Conservation (phyloP, 2,797 vertebrate species). For the Typhlichthys subterraneus region DNA sequence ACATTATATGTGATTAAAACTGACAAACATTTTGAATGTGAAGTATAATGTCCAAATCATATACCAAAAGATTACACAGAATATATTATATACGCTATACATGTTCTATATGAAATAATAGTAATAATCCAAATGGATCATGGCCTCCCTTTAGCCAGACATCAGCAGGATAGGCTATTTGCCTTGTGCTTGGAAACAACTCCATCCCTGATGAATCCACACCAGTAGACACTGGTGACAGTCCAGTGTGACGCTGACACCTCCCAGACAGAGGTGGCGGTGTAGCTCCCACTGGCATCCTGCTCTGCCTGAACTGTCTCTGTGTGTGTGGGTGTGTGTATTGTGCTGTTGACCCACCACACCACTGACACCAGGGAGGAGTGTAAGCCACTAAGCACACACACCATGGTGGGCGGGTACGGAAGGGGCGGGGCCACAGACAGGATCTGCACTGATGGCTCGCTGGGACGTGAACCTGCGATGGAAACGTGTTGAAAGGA, state of each 20-base stretch:
- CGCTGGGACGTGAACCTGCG: conserved; percentile 24
- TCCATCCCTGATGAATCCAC: conserved; percentile 40
- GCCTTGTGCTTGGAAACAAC: conserved; percentile 4
- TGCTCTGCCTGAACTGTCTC: conserved; percentile 1
- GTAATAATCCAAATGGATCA: not conserved
- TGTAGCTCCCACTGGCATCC: conserved; percentile 26
- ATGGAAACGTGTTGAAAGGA: too few species aligned
- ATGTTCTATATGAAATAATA: not conserved
- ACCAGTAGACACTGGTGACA: conserved; percentile 37
- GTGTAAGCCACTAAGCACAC: conserved; percentile 30
- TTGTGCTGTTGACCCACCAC: conserved; percentile 50
- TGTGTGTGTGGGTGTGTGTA: not conserved
- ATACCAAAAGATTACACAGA: too few species aligned
- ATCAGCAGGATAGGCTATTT: conserved; percentile 17
- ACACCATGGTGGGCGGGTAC: conserved; percentile 47
- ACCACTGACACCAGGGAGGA: conserved; percentile 28
- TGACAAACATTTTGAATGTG: too few species aligned
- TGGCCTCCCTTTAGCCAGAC: not conserved
- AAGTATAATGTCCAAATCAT: too few species aligned
- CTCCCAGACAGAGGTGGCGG: conserved; percentile 38
- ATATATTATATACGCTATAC: too few species aligned
- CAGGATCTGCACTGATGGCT: conserved; percentile 30
- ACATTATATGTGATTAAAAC: too few species aligned
- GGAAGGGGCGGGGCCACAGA: not conserved
- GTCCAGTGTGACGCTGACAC: conserved; percentile 30